These are phyloP conservation scores for Drosophila borborema DNA, from an alignment of 2,888 invertebrate genomes.

Conservation along the genomic window DNA sequence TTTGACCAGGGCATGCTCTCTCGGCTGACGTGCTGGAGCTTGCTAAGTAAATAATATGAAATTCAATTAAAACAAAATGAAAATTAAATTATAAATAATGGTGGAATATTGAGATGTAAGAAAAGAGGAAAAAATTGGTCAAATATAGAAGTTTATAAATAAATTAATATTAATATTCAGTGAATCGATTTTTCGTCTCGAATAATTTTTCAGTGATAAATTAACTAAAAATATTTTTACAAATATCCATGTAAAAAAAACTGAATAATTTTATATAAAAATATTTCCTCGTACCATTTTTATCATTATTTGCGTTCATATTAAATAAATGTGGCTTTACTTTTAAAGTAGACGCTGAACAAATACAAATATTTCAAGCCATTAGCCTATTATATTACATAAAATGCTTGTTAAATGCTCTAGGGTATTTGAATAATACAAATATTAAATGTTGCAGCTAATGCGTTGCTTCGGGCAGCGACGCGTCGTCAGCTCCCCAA, in stretches of 20 bases:
- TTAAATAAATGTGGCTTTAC: background rate
- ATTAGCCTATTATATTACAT: background rate
- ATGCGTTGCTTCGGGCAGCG: slow-evolving; percentile 43
- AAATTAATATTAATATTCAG: too few species aligned
- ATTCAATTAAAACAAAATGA: background rate
- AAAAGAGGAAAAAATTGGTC: too few species aligned
- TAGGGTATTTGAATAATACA: slow-evolving; percentile 37
- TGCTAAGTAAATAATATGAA: background rate
- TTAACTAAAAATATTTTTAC: too few species aligned
- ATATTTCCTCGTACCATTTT: background rate
- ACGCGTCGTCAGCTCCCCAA: slow-evolving; percentile 41
- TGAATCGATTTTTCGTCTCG: too few species aligned
- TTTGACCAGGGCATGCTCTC: slow-evolving; percentile 8
- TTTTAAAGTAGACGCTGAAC: background rate
- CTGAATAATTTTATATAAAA: too few species aligned
- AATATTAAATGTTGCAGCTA: slow-evolving; percentile 57
- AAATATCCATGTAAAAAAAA: too few species aligned
- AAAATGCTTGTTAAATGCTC: background rate
- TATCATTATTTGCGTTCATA: background rate
- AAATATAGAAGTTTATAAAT: too few species aligned
- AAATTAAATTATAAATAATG: background rate
- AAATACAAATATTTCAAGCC: background rate
- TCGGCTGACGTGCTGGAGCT: background rate
- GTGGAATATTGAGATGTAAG: too few species aligned
- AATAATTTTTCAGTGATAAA: too few species aligned